A percentile compares a stretch with the other conserved stretches of the same genome.
phyloP scores from a whole-genome alignment of 2,888 invertebrate genomes.

The Hoplodrina blanda region DNA sequence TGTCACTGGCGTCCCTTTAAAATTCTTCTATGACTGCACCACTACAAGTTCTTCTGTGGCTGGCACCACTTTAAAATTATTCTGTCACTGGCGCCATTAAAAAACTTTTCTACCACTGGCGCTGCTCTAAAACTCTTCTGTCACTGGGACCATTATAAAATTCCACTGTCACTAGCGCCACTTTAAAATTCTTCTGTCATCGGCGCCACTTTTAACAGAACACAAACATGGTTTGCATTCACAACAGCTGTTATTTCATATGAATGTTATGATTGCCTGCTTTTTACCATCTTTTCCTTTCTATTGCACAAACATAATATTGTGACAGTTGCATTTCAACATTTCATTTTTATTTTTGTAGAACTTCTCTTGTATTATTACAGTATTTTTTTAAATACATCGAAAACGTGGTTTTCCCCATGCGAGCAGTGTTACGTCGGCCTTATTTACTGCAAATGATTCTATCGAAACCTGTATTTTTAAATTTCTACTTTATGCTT shows the following conservation, averaged over 20 bases:
- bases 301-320: not conserved
- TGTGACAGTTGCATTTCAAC: constrained; percentile 1
- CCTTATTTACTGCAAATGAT: constrained; percentile 16
- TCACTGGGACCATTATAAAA: too few species aligned
- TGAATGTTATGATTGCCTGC: not conserved
- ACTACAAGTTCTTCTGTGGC: too few species aligned
- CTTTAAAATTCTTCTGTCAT: too few species aligned
- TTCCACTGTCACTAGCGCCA: too few species aligned
- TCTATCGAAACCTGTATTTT: constrained; percentile 4
- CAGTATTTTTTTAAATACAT: not conserved
- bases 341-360: constrained; percentile 9
- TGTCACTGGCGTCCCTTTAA: too few species aligned
- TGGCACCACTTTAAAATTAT: too few species aligned
- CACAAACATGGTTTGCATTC: not conserved
- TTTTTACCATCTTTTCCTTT: not conserved
- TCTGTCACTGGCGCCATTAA: too few species aligned
- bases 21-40: too few species aligned
- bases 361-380: not conserved
- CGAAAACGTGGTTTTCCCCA: not conserved
- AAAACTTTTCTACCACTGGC: too few species aligned
- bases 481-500: constrained; percentile 17
- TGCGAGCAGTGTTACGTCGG: not conserved
- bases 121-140: too few species aligned
- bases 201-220: not conserved
- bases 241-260: not conserved